Percentiles rank a stretch among this genome's conserved stretches.
Evolutionary conservation across 2,888 invertebrate species (phyloP).

Genomic region (Pristionchus mayeri): DNA sequence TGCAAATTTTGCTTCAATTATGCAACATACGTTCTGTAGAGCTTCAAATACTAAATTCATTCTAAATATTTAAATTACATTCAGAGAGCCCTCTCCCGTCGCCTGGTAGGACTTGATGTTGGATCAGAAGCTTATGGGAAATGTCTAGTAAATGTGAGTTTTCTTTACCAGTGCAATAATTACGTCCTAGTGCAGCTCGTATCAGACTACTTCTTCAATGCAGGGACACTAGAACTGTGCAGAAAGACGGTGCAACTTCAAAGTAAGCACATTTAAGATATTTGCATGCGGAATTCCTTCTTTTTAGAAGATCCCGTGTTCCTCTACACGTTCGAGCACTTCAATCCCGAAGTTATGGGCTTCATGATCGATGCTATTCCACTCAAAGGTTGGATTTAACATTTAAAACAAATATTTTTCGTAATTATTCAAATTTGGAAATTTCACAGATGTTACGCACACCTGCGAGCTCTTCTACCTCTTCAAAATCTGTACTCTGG

Average conservation of each 20-base stretch:
- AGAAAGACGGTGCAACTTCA: not conserved
- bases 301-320: slow-evolving; percentile 6
- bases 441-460: not conserved
- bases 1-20: too few relatives aligned
- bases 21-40: too few relatives aligned
- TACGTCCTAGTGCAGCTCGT: not conserved
- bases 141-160: not conserved
- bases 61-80: not conserved
- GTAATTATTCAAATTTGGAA: too few relatives aligned
- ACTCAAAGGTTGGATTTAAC: not conserved
- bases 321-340: slow-evolving; percentile 1
- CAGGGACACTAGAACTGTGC: not conserved
- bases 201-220: not conserved
- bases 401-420: not conserved
- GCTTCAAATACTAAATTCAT: too few relatives aligned
- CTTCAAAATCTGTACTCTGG: not conserved
- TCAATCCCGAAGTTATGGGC: not conserved
- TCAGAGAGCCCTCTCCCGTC: not conserved
- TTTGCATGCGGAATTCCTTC: not conserved
- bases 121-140: not conserved
- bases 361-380: not conserved
- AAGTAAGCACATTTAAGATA: not conserved
- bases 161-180: not conserved
- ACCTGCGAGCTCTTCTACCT: slow-evolving; percentile 11
- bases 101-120: not conserved